A percentile compares a stretch with the other conserved stretches of the same genome.
Evolutionary conservation across 1,140 invertebrate species (phyloP).

Genomic region (Drosophila mojavensis): DNA sequence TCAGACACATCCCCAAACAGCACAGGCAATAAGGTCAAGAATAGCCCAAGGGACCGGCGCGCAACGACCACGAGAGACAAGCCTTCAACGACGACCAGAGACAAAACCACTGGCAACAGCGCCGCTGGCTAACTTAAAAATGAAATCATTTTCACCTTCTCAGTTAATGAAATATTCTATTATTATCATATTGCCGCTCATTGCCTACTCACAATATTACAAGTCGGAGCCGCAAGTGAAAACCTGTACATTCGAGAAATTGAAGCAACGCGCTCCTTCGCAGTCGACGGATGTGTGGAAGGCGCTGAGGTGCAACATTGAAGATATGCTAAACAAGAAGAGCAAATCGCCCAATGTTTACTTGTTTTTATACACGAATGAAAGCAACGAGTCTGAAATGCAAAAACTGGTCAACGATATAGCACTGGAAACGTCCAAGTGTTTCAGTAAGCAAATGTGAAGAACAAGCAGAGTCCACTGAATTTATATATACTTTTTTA

Average conservation of each 20-base stretch:
- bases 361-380: slow-evolving; percentile 60
- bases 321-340: slow-evolving; percentile 62
- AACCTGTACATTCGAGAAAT: slow-evolving; percentile 35
- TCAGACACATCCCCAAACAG: no score
- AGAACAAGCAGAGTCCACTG: neutral
- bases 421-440: slow-evolving; percentile 55
- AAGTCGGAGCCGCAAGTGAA: slow-evolving; percentile 9
- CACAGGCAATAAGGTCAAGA: no score
- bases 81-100: neutral
- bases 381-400: neutral
- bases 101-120: neutral
- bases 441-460: slow-evolving; percentile 57
- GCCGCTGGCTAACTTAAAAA: neutral
- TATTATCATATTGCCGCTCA: neutral
- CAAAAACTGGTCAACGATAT: slow-evolving; percentile 53
- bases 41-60: no score
- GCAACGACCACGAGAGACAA: neutral
- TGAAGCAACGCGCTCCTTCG: slow-evolving; percentile 20
- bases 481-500: neutral
- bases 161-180: slow-evolving; percentile 8
- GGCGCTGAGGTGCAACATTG: slow-evolving; percentile 52
- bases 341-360: slow-evolving; percentile 52
- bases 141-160: neutral
- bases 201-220: neutral
- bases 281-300: slow-evolving; percentile 55